Evolutionary conservation across 2,888 invertebrate genomes (phyloP), one percentile per base, ranked within the genome.

Genomic region (Monopis laevigella): DNA sequence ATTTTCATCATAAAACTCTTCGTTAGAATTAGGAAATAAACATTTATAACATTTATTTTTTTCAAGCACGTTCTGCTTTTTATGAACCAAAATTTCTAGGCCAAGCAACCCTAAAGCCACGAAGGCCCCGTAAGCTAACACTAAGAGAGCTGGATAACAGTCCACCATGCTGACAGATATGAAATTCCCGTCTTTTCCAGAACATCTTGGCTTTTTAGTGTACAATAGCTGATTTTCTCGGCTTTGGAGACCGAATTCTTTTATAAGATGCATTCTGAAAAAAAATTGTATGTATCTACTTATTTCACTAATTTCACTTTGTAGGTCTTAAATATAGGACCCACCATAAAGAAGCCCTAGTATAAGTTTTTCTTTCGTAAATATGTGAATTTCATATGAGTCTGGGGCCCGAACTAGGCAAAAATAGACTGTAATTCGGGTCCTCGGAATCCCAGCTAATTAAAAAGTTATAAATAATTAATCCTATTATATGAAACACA

Each of bases 81-180:
- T 54, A 30, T 59, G 45, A 2, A 51, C 18, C 10, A 72, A 19
- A 26, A 60, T 54, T 52, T 78, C 78, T 16, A 67, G 43, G 4
- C 53, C 44, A 3, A 67, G 48, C 1, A 74, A 34, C 7, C 51
- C 34, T 1, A 64, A 13, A n/a, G 77, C 59, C 2, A 63, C 36
- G 0, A 68, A 19, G 4, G 52, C 42, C 17, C 78, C 78, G 46
- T 78, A 78, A 0, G 60, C 56, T 1, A 80, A 46, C 19, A 74
- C 65, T 1, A 78, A 50, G 2, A 80, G 42, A 1, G 74, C 75
- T 1, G 78, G 78, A 51, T 83, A 83, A 47, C 84, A 85, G 53
- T 87, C 87, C 1, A 86, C 81, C 57, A 87, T 74, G 47, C 86
- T 85, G 26, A 88, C 88, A 21, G 86, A 88, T 11, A 88, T 74